Evolutionary conservation across 2,797 vertebrate genomes (phyloP), one percentile per base, ranked within the genome.

Genomic region (Hipposideros larvatus): DNA sequence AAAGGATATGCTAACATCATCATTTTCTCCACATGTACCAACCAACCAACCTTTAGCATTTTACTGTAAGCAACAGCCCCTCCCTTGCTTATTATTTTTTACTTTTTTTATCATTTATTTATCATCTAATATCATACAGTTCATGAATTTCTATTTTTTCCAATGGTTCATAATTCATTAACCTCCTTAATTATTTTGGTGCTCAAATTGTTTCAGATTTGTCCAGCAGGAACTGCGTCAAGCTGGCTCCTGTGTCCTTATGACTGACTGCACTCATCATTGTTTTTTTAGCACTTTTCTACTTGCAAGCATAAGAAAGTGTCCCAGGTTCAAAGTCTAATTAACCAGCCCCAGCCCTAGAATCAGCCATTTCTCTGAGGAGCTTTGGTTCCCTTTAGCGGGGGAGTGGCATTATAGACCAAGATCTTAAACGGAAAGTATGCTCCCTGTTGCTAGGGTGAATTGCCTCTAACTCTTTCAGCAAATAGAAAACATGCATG

Each of bases 31-130:
- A n/a, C 7, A n/a, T 34, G 11, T 41, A 24, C 46, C 37, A 80
- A 74, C 10, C 11, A 75, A 28, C 53, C 37, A 75, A 18, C 31
- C 43, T 46, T 68, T 46, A 70, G 53, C 24, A 82, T 83, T 91
- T 91, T 71, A 75, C 41, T 24, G 4, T 37, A 41, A 46, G 4
- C 75, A 70, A 51, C 18, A 75, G 80, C 3, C 91, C 87, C 53
- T 89, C 14, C 55, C 78, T 90, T 95, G 7, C 15, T 94, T 96
- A 41, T 37, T 34, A 22, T 7, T 15, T 85, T 93, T 85, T 90
- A 26, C 11, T 83, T 96, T 95, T 61, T 83, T 59, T 66, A 57
- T 43, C 74, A 74, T 84, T 31, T 71, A 80, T 83, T 37, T 66
- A 48, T 41, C 90, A 87, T 90, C 89, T 93, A 88, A 43, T 91